Evolutionary conservation across 2,888 invertebrate genomes (phyloP).

Genomic region (Patella caerulea): DNA sequence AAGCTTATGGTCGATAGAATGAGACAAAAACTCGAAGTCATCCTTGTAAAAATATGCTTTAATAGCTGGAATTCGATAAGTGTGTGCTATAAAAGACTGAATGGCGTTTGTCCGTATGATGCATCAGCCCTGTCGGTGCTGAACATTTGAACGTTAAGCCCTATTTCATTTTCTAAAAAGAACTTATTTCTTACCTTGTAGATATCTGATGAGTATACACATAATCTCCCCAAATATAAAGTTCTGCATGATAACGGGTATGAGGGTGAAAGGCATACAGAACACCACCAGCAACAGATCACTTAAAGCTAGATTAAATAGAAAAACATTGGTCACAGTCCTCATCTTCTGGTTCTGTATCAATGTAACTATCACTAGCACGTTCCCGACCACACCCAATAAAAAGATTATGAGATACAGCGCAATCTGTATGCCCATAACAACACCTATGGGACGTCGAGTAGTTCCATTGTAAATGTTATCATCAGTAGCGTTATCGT

Average conservation of each 20-base stretch:
- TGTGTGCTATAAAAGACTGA: too few species aligned
- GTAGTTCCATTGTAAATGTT: neutral
- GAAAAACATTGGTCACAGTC: conserved; percentile 74
- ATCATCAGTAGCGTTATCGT: too few species aligned
- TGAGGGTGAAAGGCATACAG: conserved; percentile 84
- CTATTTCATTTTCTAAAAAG: too few species aligned
- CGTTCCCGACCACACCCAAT: conserved; percentile 84
- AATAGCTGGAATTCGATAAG: too few species aligned
- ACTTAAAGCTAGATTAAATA: conserved; percentile 76
- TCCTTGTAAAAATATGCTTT: too few species aligned
- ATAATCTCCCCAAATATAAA: conserved; percentile 82
- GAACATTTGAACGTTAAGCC: too few species aligned
- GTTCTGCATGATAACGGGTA: conserved; percentile 78
- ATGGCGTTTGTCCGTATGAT: too few species aligned
- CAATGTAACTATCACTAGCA: conserved; percentile 80
- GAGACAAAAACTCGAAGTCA: too few species aligned
- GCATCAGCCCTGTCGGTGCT: too few species aligned
- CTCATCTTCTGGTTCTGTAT: conserved; percentile 74
- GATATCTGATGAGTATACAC: conserved; percentile 81
- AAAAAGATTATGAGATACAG: conserved; percentile 84
- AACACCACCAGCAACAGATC: conserved; percentile 86
- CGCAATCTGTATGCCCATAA: conserved; percentile 73
- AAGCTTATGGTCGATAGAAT: too few species aligned
- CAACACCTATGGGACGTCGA: neutral
- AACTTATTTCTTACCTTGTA: conserved; percentile 78